These are phyloP conservation scores for Hypocryptadius cinnamomeus DNA, from an alignment of 2,113 vertebrate genomes.

Conservation along the genomic window DNA sequence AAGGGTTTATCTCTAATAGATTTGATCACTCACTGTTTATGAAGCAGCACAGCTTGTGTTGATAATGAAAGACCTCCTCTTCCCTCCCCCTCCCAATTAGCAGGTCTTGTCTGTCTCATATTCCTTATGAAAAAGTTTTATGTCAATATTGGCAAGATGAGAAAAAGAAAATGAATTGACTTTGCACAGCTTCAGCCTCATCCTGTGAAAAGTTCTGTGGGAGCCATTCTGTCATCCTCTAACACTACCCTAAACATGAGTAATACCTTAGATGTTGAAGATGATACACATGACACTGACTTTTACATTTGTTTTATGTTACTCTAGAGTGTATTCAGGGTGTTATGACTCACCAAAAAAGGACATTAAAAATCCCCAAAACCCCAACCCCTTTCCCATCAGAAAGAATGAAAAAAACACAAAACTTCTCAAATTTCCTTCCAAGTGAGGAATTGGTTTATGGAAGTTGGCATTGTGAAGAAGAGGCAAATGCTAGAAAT, in stretches of 20 bases:
- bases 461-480: background rate
- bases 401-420: background rate
- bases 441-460: background rate
- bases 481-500: background rate
- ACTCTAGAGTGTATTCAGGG: background rate
- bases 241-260: background rate
- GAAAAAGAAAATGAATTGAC: constrained; percentile 17
- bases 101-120: background rate
- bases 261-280: background rate
- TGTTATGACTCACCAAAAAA: background rate
- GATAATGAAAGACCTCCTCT: constrained; percentile 4
- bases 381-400: background rate
- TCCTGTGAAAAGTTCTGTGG: background rate
- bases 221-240: background rate
- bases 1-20: constrained; percentile 26
- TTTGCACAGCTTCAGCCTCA: background rate
- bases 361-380: background rate
- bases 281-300: background rate
- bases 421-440: background rate
- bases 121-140: background rate
- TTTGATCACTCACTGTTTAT: constrained; percentile 35
- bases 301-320: background rate
- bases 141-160: constrained; percentile 30
- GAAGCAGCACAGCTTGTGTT: constrained; percentile 35
- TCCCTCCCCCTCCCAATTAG: background rate